Evolutionary conservation across 2,797 vertebrate species (phyloP), one percentile per base, ranked within the genome.

Genomic region (Notolabrus celidotus): DNA sequence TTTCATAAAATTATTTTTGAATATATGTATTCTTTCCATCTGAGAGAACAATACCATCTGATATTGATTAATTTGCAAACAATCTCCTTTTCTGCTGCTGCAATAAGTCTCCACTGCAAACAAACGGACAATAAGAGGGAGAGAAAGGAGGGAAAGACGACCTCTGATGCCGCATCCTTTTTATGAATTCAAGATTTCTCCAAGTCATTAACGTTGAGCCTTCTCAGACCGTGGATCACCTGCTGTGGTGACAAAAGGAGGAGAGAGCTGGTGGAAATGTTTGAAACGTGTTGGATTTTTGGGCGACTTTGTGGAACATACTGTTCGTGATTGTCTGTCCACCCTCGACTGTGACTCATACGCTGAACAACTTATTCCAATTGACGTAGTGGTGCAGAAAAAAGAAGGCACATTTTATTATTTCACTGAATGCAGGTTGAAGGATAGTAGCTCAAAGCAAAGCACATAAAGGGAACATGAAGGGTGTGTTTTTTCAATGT

Each of bases 391-490:
- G 5, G 20, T 62, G 38, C 31, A 59, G 43, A 46, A 46, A 62
- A 53, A 61, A 74, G 66, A 33, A 15, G 11, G 8, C 2, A 10
- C 33, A 34, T 34, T 34, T 34, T 46, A 38, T 15, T 5, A 60
- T 43, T 62, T 49, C 10, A 33, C 33, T 29, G 3, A 38, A 38
- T 50, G 7, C n/a, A 29, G 36, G 55, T n/a, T 64, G 10, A 71
- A 51, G 51, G 33, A 56, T 22, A 71, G 19, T 34, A 20, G 62
- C 53, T 61, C 34, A 16, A n/a, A 73, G 61, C 38, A 39, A 63
- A 52, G 52, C 27, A 58, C 7, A 46, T 33, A 38, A 33, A 38
- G n/a, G n/a, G n/a, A n/a, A n/a, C n/a, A n/a, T n/a, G n/a, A 34
- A 23, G 2, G 62, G 8, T 43, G 9, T 23, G 27, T 10, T 47